A percentile compares a stretch with the other conserved stretches of the same genome.
Conservation (phyloP, 2,113 vertebrate genomes). For the Panurus biarmicus region DNA sequence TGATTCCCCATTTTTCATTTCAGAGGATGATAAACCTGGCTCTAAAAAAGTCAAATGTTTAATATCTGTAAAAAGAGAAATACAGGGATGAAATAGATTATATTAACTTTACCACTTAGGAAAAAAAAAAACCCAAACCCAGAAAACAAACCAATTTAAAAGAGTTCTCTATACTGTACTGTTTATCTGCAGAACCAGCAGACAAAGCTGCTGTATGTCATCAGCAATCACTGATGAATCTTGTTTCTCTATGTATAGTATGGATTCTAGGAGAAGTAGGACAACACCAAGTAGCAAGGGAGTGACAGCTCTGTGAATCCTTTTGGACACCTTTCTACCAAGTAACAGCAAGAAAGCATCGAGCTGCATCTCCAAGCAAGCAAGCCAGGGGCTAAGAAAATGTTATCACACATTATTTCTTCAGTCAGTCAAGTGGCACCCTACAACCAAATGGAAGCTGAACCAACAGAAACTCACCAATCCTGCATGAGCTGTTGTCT, state of each 20-base stretch:
- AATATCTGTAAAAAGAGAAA: neutral
- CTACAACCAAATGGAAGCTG: neutral
- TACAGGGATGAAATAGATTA: neutral
- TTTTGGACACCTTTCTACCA: neutral
- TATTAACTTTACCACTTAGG: neutral
- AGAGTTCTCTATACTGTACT: neutral
- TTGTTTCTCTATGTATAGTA: neutral
- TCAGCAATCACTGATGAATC: neutral
- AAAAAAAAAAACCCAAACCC: accelerated
- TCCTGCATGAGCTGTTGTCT: conserved; percentile 90
- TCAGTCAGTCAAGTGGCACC: neutral
- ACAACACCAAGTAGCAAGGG: neutral
- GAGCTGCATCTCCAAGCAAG: neutral
- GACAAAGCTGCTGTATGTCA: neutral
- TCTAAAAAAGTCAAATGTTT: neutral
- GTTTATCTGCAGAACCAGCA: neutral
- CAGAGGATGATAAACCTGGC: neutral
- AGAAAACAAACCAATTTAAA: neutral
- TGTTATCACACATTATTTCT: neutral
- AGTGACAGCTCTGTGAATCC: neutral
- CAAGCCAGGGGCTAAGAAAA: neutral
- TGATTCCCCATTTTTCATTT: neutral
- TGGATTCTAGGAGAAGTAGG: neutral
- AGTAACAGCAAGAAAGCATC: neutral
- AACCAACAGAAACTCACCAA: conserved; percentile 71